A percentile compares a stretch with the other conserved stretches of the same genome.
These are phyloP conservation scores for Probosciger aterrimus DNA, from an alignment of 2,113 vertebrate genomes.

Conservation along the genomic window DNA sequence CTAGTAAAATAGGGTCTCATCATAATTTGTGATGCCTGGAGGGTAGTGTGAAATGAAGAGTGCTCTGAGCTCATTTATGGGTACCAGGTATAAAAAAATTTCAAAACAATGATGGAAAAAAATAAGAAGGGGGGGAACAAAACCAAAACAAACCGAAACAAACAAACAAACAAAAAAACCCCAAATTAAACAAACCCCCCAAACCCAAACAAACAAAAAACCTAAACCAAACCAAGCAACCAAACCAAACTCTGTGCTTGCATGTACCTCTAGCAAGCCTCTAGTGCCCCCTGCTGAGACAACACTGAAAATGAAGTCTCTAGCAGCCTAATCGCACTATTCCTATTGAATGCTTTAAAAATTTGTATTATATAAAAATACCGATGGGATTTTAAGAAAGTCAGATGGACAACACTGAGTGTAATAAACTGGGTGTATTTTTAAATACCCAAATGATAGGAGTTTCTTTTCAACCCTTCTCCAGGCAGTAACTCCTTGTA, in stretches of 20 bases:
- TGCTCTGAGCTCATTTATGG: not conserved
- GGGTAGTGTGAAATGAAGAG: not conserved
- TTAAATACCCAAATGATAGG: not conserved
- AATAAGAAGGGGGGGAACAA: not conserved
- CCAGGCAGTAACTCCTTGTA: not conserved
- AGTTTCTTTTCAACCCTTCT: not conserved
- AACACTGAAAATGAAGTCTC: not conserved
- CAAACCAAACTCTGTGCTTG: not conserved
- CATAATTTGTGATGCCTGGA: not conserved
- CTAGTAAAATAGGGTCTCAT: not conserved
- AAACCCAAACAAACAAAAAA: not conserved
- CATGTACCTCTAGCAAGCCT: not conserved
- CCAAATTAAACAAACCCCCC: too few relatives aligned
- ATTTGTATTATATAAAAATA: not conserved
- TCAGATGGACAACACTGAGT: not conserved
- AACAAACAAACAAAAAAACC: not conserved
- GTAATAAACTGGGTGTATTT: not conserved
- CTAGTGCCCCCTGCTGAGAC: constrained; percentile 12
- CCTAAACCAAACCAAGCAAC: not conserved
- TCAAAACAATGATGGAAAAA: not conserved
- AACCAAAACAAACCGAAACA: not conserved
- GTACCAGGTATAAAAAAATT: not conserved
- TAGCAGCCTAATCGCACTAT: not conserved
- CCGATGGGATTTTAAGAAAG: not conserved
- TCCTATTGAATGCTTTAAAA: not conserved